Percentiles rank a stretch among this genome's conserved stretches.
Evolutionary conservation across 2,797 vertebrate species (phyloP).

Genomic region (Diceros bicornis): DNA sequence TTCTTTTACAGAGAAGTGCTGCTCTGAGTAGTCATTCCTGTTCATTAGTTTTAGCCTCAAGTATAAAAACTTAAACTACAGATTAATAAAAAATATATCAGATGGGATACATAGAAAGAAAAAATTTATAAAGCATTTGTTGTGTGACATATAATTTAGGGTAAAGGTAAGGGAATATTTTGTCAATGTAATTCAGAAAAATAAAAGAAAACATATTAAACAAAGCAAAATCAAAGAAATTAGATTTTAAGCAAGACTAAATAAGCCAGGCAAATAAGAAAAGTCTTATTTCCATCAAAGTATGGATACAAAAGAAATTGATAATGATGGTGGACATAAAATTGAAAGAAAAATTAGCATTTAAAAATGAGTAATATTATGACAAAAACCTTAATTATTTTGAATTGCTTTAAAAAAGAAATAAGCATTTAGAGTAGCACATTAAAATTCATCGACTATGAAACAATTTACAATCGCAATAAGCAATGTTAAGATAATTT

Average conservation of each 20-base stretch:
- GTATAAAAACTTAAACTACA: neutral
- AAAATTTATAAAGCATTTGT: neutral
- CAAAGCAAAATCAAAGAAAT: neutral
- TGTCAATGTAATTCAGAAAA: neutral
- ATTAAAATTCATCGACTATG: slow-evolving; percentile 28
- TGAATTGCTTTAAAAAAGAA: slow-evolving; percentile 34
- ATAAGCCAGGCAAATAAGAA: neutral
- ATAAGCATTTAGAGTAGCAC: slow-evolving; percentile 28
- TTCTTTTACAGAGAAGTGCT: neutral
- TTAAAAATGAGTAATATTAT: neutral
- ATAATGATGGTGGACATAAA: neutral
- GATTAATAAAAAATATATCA: neutral
- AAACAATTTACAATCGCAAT: slow-evolving; percentile 21
- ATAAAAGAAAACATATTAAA: neutral
- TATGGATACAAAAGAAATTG: neutral
- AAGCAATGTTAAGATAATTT: slow-evolving; percentile 15
- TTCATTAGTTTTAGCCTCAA: neutral
- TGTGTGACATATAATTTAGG: neutral
- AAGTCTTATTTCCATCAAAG: neutral
- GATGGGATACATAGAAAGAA: neutral
- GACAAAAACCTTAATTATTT: neutral
- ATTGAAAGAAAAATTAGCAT: neutral
- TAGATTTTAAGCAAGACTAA: neutral
- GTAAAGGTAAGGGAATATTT: neutral
- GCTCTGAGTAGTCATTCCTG: neutral